Evolutionary conservation across 2,888 invertebrate genomes (phyloP).

Genomic region (Meghimatium bilineatum): DNA sequence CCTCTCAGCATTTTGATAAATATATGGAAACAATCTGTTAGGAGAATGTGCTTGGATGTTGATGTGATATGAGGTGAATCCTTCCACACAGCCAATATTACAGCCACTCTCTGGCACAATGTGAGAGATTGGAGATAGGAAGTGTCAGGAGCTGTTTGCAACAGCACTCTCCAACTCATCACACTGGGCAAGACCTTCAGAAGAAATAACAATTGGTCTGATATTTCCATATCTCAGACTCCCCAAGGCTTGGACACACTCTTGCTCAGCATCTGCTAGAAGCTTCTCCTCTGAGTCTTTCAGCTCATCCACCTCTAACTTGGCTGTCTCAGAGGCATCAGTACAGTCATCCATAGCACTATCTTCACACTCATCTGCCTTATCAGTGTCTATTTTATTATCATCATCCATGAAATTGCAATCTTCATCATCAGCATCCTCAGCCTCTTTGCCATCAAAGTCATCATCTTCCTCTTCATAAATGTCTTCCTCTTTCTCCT

Average conservation of each 20-base stretch:
- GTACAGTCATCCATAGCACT: background rate
- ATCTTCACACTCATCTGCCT: conserved; percentile 27
- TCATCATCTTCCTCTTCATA: conserved; percentile 39
- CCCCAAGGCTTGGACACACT: conserved; percentile 31
- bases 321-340: background rate
- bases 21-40: conserved; percentile 6
- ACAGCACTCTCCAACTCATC: conserved; percentile 28
- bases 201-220: background rate
- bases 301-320: background rate
- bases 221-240: conserved; percentile 13
- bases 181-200: conserved; percentile 2
- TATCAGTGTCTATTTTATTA: conserved; percentile 26
- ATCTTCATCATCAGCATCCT: conserved; percentile 10
- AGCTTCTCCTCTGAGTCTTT: background rate
- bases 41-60: background rate
- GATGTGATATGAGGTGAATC: conserved; percentile 1
- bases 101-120: conserved; percentile 1
- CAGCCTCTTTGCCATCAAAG: background rate
- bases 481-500: conserved; percentile 22
- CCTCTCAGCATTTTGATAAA: background rate
- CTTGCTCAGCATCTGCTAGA: conserved; percentile 7
- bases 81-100: conserved; percentile 27
- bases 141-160: conserved; percentile 43
- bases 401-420: conserved; percentile 21
- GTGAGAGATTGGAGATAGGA: conserved; percentile 6